Base-by-base conservation (phyloP, 2,113 vertebrate genomes). In the Petrocephalus microphthalmus region DNA sequence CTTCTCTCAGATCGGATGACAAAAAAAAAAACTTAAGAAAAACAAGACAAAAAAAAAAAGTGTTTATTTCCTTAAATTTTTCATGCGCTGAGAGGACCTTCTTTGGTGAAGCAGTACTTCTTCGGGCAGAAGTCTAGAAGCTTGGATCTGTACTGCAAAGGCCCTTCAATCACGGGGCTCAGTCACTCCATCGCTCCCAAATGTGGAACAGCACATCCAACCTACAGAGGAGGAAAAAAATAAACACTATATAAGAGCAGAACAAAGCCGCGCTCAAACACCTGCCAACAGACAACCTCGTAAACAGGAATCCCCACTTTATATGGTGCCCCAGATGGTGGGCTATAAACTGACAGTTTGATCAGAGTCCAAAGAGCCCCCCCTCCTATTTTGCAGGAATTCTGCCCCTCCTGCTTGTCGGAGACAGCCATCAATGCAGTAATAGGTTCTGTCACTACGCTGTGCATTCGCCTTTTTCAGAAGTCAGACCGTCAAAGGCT, bases 141-240 rank as follows among this genome's bases (percentile, higher is more conserved):
- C 86, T 53, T 78, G 25, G 71, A 82, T 54, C 7, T 25, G 85
- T 45, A 54, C 37, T 57, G 37, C n/a, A 56, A 57, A 25, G 71
- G 37, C 47, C 5, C 1, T 37, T 83, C 78, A 84, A 78, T 22
- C 7, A 57, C 17, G 56, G 51, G 52, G 52, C 57, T 37, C 52
- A 20, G 51, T 78, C 53, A 83, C 33, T 88, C 87, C 78, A 88
- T 88, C 22, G 45, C 53, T 57, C 53, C 49, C 13, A 83, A 49
- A 54, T n/a, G 10, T 37, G 29, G 67, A 33, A 53, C 47, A 87
- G 60, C 13, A 19, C 60, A 42, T 22, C 42, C 20, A 74, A 87
- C 67, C 87, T 88, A 71, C 25, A 82, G 53, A 45, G 19, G 13
- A 86, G 22, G 42, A 84, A 37, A 88, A 88, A n/a, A 53, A 60